These are phyloP conservation scores for Zeugodacus cucurbitae DNA, from an alignment of 1,140 invertebrate species.

Conservation along the genomic window DNA sequence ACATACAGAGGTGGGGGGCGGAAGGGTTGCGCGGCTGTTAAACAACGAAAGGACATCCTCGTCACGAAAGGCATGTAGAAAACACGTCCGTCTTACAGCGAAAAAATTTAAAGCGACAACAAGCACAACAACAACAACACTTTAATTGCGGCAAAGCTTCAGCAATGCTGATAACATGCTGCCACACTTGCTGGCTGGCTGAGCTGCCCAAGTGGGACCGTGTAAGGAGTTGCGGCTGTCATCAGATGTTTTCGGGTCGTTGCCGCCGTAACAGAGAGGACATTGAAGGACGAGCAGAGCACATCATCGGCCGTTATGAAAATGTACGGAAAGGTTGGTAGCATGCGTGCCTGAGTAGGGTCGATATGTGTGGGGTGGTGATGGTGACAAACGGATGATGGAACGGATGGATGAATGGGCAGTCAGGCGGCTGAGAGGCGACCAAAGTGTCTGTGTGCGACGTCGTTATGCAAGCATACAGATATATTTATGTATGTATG, in stretches of 20 bases:
- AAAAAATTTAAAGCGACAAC: not conserved
- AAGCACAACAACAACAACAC: slow-evolving; percentile 19
- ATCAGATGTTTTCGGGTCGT: slow-evolving; percentile 64
- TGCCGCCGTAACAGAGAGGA: slow-evolving; percentile 51
- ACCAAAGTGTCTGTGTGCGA: not conserved
- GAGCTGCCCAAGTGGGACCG: slow-evolving; percentile 50
- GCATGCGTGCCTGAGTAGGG: not conserved
- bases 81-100: slow-evolving; percentile 16
- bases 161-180: not conserved
- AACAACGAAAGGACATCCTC: slow-evolving; percentile 39
- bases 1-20: not conserved
- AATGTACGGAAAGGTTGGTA: not conserved
- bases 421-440: slow-evolving; percentile 26
- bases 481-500: not conserved
- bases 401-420: not conserved
- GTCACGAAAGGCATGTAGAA: not conserved
- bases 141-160: not conserved
- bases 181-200: slow-evolving; percentile 46
- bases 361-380: not conserved
- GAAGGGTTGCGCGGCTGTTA: slow-evolving; percentile 10
- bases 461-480: slow-evolving; percentile 15
- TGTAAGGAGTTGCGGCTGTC: slow-evolving; percentile 49
- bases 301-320: slow-evolving; percentile 40
- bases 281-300: slow-evolving; percentile 56
- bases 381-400: not conserved